Conservation (phyloP, 1,140 invertebrate genomes). For the Chlorops oryzae region DNA sequence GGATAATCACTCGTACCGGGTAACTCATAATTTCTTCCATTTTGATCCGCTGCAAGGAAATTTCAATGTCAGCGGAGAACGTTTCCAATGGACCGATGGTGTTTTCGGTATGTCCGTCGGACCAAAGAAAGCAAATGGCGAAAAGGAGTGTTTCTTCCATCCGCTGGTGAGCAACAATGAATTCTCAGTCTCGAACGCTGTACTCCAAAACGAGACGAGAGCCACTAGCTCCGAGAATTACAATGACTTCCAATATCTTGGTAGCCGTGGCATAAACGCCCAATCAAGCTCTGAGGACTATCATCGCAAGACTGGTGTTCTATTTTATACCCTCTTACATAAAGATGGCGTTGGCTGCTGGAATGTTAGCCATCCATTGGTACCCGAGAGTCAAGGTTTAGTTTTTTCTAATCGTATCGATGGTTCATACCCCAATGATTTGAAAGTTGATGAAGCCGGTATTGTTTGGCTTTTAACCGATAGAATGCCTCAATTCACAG, state of each 20-base stretch:
- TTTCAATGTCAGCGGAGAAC: conserved; percentile 62
- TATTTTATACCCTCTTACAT: conserved; percentile 70
- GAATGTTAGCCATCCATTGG: conserved; percentile 60
- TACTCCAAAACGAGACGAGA: conserved; percentile 63
- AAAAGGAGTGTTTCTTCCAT: conserved; percentile 67
- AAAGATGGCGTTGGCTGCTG: conserved; percentile 59
- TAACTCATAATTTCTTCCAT: conserved; percentile 74
- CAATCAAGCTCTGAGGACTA: conserved; percentile 70
- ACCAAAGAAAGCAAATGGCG: conserved; percentile 52
- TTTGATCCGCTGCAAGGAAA: conserved; percentile 70
- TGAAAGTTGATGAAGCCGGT: conserved; percentile 56
- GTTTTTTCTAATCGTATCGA: conserved; percentile 57
- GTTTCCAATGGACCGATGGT: conserved; percentile 74
- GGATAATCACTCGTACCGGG: conserved; percentile 66
- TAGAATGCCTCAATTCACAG: conserved; percentile 58
- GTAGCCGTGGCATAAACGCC: conserved; percentile 62
- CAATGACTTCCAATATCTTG: conserved; percentile 63
- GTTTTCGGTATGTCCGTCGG: conserved; percentile 64
- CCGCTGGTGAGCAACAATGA: conserved; percentile 67
- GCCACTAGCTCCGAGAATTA: conserved; percentile 54
- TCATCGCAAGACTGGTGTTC: conserved; percentile 61
- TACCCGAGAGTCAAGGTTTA: conserved; percentile 59
- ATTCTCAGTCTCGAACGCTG: conserved; percentile 62
- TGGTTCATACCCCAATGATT: conserved; percentile 64
- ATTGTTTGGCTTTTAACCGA: conserved; percentile 63